These are phyloP conservation scores for Aphelinus atriplicis DNA, from an alignment of 1,140 invertebrate genomes.

Conservation along the genomic window DNA sequence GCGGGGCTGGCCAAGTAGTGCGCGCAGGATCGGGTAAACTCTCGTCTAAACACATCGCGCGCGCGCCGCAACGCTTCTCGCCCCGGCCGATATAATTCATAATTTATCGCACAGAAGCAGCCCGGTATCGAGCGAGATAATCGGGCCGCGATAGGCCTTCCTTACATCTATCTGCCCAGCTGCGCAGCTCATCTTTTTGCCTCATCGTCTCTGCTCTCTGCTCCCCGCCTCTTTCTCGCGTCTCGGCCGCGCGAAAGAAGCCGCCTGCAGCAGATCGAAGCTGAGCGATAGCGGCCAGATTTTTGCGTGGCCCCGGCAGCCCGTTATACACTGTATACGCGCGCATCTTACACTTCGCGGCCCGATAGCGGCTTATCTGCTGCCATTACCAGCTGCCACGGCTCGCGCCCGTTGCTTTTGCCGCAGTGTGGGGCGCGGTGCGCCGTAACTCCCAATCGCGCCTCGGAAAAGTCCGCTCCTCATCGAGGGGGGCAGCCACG, in stretches of 20 bases:
- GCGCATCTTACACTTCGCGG: too few relatives aligned
- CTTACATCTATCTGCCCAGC: neutral
- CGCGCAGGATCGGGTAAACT: too few relatives aligned
- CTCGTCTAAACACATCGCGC: too few relatives aligned
- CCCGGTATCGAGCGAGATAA: constrained; percentile 19
- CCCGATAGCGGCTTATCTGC: constrained; percentile 5
- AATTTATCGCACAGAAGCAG: constrained; percentile 17
- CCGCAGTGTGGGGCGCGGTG: too few relatives aligned
- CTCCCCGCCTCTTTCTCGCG: neutral
- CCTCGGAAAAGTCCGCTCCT: too few relatives aligned
- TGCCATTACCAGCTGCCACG: neutral
- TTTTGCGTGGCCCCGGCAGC: neutral
- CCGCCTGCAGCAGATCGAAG: neutral
- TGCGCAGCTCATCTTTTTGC: neutral
- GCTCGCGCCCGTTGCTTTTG: neutral
- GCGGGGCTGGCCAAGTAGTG: too few relatives aligned
- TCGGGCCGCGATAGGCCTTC: constrained; percentile 13
- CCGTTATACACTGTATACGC: constrained; percentile 3
- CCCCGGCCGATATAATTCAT: constrained; percentile 8
- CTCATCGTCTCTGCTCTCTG: neutral
- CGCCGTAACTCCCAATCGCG: too few relatives aligned
- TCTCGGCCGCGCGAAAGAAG: constrained; percentile 2
- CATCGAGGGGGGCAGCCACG: too few relatives aligned
- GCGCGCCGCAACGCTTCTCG: too few relatives aligned
- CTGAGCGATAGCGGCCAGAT: neutral